A percentile compares a stretch with the other conserved stretches of the same genome.
Evolutionary conservation across 2,113 vertebrate genomes (phyloP).

Genomic region (Sinocyclocheilus anshuiensis): DNA sequence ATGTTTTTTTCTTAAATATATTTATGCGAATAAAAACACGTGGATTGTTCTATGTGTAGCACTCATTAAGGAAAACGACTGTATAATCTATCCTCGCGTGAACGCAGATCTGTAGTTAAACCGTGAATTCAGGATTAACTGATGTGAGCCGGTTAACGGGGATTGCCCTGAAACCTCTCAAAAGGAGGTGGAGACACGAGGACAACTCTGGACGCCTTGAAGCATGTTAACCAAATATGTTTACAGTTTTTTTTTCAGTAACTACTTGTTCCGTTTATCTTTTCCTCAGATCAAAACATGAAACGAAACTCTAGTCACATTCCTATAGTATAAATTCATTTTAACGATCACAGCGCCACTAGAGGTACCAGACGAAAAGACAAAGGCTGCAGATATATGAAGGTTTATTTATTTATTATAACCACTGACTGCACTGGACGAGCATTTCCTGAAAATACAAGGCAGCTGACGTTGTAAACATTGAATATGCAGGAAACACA

Average conservation of each 20-base stretch:
- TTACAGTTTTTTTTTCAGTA: not conserved
- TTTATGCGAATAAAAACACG: not conserved
- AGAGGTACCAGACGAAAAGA: not conserved
- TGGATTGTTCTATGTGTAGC: not conserved
- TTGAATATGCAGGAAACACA: constrained; percentile 6
- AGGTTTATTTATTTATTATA: constrained; percentile 17
- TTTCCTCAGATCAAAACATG: too few relatives aligned
- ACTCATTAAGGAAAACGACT: not conserved
- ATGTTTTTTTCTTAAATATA: too few relatives aligned
- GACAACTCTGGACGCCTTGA: not conserved
- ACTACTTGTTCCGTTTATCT: not conserved
- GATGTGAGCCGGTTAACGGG: constrained; percentile 54
- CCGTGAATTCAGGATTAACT: constrained; percentile 41
- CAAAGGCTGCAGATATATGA: not conserved
- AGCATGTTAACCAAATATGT: not conserved
- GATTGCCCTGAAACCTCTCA: constrained; percentile 42
- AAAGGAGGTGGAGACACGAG: constrained; percentile 31
- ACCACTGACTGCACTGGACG: constrained; percentile 6
- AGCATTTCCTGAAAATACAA: constrained; percentile 15
- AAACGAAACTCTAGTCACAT: not conserved
- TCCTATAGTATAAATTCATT: not conserved
- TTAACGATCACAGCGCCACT: not conserved
- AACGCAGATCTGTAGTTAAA: not conserved
- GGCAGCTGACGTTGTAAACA: constrained; percentile 11
- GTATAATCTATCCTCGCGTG: constrained; percentile 3